Base-by-base conservation (phyloP, 2,797 vertebrate genomes). In the Melopsittacus undulatus region DNA sequence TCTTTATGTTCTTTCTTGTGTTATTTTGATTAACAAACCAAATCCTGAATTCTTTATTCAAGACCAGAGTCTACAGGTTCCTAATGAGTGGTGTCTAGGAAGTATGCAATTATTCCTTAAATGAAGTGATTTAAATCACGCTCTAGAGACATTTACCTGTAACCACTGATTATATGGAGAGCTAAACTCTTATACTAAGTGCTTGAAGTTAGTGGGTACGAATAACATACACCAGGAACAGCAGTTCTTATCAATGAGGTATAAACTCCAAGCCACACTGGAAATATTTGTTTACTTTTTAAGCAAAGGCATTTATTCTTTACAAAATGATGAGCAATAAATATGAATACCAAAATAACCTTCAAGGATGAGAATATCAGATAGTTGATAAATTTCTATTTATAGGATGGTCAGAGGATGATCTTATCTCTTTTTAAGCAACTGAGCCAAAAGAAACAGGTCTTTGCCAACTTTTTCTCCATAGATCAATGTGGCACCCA, bases 11-110 rank as follows among this genome's bases (percentile, higher is more conserved):
- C 48, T 67, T 82, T 83, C 75, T 61, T 85, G 19, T 4, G 1
- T 85, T 83, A 64, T 89, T 62, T 75, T 92, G 76, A 80, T 89
- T 89, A 93, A 69, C 54, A 56, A 54, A 48, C 22, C 20, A 76
- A 40, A 81, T 72, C 93, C 59, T 88, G 30, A 94, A 66, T 88
- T 88, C 38, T 78, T 92, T 73, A 75, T 91, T 93, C n/a, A 76
- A 63, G 46, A 75, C 23, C 22, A 56, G 48, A 80, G 40, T 76
- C 73, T 81, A 15, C 29, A 78, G 36, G 43, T 77, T 95, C 61
- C 68, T 87, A 49, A 72, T 89, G 72, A 86, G 23, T 73, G 16
- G 22, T 54, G 36, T 87, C 63, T 78, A 83, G 73, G 49, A 93
- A 75, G 29, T 49, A 42, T 51, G 54, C 49, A 83, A 16, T 91